Conservation (phyloP, 23 tunicate genomes). For the Botrylloides violaceus region DNA sequence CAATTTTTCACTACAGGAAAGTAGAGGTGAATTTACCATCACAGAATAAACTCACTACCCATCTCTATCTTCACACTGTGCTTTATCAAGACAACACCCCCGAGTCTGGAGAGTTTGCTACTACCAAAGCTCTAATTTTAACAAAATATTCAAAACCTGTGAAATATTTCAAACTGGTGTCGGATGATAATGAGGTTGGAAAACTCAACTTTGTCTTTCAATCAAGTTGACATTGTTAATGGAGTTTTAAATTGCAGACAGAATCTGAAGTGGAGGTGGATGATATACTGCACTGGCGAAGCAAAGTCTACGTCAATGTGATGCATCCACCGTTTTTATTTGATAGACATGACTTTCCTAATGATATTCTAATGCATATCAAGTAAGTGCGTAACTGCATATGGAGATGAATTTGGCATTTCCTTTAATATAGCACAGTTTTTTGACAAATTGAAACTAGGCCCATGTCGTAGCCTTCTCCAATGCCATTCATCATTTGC, state of each 20-base stretch:
- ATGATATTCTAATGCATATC: conserved; percentile 34
- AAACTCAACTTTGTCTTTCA: background rate
- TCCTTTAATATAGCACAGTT: no score
- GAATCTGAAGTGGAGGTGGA: background rate
- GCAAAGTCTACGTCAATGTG: conserved; percentile 50
- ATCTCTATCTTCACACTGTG: conserved; percentile 28
- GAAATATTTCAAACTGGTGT: conserved; percentile 16
- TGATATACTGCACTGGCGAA: conserved; percentile 66
- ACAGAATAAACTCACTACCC: background rate
- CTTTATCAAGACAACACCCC: conserved; percentile 19
- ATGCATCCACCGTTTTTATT: conserved; percentile 70
- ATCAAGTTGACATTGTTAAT: background rate
- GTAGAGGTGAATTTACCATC: conserved; percentile 4
- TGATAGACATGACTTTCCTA: conserved; percentile 48
- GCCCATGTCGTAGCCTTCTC: no score
- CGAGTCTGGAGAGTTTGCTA: conserved; percentile 4
- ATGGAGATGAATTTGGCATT: no score
- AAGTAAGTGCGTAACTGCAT: conserved; percentile 19
- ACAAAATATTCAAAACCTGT: conserved; percentile 16
- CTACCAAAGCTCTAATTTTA: background rate
- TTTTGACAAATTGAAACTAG: no score
- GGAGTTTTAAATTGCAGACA: background rate
- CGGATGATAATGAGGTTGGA: background rate
- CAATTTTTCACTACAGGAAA: no score
- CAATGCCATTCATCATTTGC: background rate